Evolutionary conservation across 2,113 vertebrate genomes (phyloP), one percentile per base, ranked within the genome.

Genomic region (Montifringilla adamsi): DNA sequence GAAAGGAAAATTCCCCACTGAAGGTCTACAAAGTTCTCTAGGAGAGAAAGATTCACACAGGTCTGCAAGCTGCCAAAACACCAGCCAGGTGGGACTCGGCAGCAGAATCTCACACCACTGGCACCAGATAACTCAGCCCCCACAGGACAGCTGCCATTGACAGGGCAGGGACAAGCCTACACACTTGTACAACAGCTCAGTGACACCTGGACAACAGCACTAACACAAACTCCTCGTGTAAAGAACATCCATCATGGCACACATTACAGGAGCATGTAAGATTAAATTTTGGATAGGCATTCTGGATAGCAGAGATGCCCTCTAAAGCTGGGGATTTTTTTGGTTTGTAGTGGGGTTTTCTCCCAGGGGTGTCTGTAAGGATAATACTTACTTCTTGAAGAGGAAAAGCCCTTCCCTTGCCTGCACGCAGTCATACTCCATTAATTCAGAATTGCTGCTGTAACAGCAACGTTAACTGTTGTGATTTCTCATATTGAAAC

Each of bases 141-240:
- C 0, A 0, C 11, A 20, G 78, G 16, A 49, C 1, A 0, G 41
- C 35, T 68, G 76, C n/a, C 18, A 53, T 18, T 46, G 52, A 39
- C 18, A 56, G 52, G 10, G 33, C 11, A 31, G 55, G 23, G 18
- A 84, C n/a, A 58, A 84, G 49, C 27, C 50, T 12, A 27, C 1
- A 1, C 24, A 11, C 26, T 6, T 7, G 8, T 13, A 47, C 62
- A 74, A 16, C 59, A 86, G n/a, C 30, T 59, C 76, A 77, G 47
- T 3, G 28, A 35, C 30, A 47, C 17, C 52, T 26, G 15, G 28
- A 70, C 35, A 60, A 35, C 30, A 82, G 14, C 10, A 35, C 28
- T 11, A 70, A 41, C 5, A 7, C 4, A 1, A 60, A 37, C 19
- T 56, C 26, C 17, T 33, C 1, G 7, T 1, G 15, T 41, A 41